Base-by-base conservation (phyloP, 2,113 vertebrate genomes). In the Numenius arquata region DNA sequence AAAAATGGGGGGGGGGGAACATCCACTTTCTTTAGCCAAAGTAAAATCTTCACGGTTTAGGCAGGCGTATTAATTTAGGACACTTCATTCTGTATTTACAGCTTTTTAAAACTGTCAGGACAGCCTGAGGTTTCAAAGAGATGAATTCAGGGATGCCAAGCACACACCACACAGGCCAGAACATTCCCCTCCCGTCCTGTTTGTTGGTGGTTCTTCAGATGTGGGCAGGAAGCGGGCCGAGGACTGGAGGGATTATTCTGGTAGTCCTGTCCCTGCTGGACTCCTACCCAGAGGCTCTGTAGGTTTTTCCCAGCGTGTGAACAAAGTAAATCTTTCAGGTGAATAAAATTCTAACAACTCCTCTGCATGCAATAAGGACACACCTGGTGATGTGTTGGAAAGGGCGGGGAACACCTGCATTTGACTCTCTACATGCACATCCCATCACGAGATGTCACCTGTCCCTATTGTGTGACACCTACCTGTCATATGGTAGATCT, bases 171-270 rank as follows among this genome's bases (percentile, higher is more conserved):
- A 62, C 38, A 74, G 89, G 65, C 83, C 63, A 84, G 76, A 93
- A 95, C 80, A 63, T 87, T 95, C 20, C 47, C 15, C 22, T 84
- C 19, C 86, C 0, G 0, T 74, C 59, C 45, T 88, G 15, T 63
- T 95, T 84, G 72, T 50, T 75, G 50, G 38, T 95, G 86, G 52
- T 92, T 95, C 79, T 89, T 93, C 56, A 95, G 93, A 89, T 93
- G 83, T 86, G 83, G 92, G 50, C 59, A 88, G 92, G 75, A 95
- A 92, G 43, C 61, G 76, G 67, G 75, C 90, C 4, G 3, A 93
- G 65, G 50, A 77, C 61, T 59, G 36, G 76, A 89, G 48, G 41
- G 36, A 50, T 93, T 84, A 20, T 90, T 84, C 63, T 92, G 45
- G 53, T 74, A 74, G 22, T 86, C 38, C 38, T 77, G 63, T 90